phyloP scores from a whole-genome alignment of 2,113 vertebrate genomes.

The Paramormyrops kingsleyae region DNA sequence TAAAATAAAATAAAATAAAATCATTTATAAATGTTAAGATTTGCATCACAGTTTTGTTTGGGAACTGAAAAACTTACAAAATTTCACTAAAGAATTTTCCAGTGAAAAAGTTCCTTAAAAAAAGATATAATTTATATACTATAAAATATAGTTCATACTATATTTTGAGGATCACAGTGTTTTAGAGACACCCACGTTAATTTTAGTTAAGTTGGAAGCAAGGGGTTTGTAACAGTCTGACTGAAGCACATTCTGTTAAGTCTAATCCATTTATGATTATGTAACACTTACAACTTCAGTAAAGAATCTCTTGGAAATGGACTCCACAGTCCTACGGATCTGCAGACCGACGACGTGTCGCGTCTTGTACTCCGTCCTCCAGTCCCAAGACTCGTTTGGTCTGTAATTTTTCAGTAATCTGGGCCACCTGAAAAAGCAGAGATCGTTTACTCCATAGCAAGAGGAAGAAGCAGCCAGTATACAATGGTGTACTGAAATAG shows the following conservation, averaged over 20 bases:
- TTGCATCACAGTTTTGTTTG: not conserved
- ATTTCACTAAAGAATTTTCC: not conserved
- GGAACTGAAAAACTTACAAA: not conserved
- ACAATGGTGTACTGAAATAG: not conserved
- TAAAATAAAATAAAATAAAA: not conserved
- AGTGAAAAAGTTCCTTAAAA: not conserved
- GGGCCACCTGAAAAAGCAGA: constrained; percentile 72
- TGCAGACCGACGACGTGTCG: constrained; percentile 81
- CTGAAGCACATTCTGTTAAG: not conserved
- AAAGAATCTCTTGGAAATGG: constrained; percentile 91
- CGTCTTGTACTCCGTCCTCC: constrained; percentile 85
- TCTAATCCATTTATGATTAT: not conserved
- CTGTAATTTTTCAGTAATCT: constrained; percentile 85
- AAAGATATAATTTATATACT: not conserved
- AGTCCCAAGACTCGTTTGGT: constrained; percentile 78
- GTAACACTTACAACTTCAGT: constrained; percentile 80
- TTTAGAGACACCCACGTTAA: not conserved
- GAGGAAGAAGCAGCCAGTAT: not conserved
- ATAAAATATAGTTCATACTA: not conserved
- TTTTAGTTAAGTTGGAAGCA: not conserved
- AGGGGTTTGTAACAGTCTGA: not conserved
- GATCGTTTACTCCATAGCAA: not conserved
- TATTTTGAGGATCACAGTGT: not conserved
- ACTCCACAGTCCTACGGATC: constrained; percentile 79
- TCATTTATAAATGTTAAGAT: not conserved